Percentiles rank a stretch among this genome's conserved stretches.
Evolutionary conservation across 2,888 invertebrate species (phyloP).

Genomic region (Stegana nigrithorax): DNA sequence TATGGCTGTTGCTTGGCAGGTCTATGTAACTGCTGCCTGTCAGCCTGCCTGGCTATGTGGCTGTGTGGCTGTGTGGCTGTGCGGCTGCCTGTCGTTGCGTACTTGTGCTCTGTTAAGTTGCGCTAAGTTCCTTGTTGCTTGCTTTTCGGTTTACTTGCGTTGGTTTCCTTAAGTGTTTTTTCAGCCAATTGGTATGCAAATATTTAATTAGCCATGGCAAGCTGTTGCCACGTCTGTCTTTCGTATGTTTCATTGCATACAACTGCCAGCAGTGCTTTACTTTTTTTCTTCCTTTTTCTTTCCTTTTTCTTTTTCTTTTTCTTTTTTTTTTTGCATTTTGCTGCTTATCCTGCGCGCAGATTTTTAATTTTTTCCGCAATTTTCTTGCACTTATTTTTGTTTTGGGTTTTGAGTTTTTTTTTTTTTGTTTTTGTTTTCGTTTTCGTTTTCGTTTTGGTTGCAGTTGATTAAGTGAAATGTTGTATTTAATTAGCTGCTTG

Average conservation of each 20-base stretch:
- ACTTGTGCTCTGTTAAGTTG: background rate
- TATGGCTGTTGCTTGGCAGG: no score
- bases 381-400: background rate
- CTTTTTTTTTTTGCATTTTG: background rate
- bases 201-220: constrained; percentile 57
- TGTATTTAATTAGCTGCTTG: constrained; percentile 19
- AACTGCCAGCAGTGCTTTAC: background rate
- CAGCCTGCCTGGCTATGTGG: no score
- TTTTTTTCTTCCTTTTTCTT: constrained; percentile 9
- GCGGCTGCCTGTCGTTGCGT: background rate
- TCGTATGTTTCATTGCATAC: background rate
- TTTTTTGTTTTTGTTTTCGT: background rate
- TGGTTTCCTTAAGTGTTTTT: constrained; percentile 16
- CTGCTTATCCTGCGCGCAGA: background rate
- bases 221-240: constrained; percentile 36
- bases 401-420: background rate
- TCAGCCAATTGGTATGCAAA: constrained; percentile 50
- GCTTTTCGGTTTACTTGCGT: constrained; percentile 26
- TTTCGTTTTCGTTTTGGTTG: background rate
- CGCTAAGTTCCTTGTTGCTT: constrained; percentile 9
- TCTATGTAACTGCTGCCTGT: no score
- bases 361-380: background rate
- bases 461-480: constrained; percentile 44
- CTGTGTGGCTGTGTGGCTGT: background rate
- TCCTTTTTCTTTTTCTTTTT: background rate